Conservation (phyloP, 2,797 vertebrate species). For the Echiichthys vipera region DNA sequence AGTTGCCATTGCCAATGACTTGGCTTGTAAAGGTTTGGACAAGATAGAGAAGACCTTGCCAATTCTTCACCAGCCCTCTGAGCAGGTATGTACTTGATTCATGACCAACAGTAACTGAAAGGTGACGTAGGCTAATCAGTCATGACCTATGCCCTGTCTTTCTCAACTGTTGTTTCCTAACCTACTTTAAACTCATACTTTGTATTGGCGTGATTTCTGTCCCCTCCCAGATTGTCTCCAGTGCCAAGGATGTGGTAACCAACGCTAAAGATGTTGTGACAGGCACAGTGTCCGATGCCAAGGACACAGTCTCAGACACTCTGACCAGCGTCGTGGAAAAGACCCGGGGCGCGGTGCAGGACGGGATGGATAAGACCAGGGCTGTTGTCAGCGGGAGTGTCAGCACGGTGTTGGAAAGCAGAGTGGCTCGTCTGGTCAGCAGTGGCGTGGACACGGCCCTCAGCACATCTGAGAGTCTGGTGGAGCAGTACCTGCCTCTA, state of each 20-base stretch:
- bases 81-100: conserved; percentile 83
- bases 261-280: conserved; percentile 86
- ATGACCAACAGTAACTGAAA: neutral
- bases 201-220: neutral
- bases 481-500: conserved; percentile 93
- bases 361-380: conserved; percentile 88
- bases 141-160: conserved; percentile 30
- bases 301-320: conserved; percentile 85
- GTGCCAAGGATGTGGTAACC: conserved; percentile 87
- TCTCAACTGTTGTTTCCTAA: conserved; percentile 20
- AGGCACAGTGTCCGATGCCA: conserved; percentile 86
- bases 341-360: conserved; percentile 89
- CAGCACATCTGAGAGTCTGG: conserved; percentile 88
- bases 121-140: neutral
- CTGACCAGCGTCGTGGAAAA: conserved; percentile 86
- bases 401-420: conserved; percentile 89
- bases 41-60: conserved; percentile 93
- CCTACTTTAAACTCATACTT: neutral
- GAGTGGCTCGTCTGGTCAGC: conserved; percentile 86
- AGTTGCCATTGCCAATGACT: conserved; percentile 92
- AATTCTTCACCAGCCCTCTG: conserved; percentile 90
- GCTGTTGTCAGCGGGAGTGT: conserved; percentile 87
- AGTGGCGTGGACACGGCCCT: conserved; percentile 89
- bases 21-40: conserved; percentile 94
- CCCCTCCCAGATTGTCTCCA: conserved; percentile 87